phyloP scores from a whole-genome alignment of 2,797 vertebrate species.

The Betta splendens region DNA sequence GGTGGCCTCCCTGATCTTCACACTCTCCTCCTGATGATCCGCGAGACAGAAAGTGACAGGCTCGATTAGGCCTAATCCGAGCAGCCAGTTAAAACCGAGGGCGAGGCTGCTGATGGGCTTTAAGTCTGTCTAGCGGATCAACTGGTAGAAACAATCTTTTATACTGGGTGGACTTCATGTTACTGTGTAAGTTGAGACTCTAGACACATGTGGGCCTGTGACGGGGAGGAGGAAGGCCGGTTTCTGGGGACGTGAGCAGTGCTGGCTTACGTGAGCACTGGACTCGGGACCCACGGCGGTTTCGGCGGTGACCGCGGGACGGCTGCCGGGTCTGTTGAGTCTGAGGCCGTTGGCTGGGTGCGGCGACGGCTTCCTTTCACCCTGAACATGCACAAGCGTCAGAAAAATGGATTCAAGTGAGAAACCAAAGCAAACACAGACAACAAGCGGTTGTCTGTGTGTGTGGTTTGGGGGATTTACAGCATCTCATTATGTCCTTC shows the following conservation, averaged over 20 bases:
- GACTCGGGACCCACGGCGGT: constrained; percentile 32
- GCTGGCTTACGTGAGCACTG: constrained; percentile 55
- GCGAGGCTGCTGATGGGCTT: constrained; percentile 4
- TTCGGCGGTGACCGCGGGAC: constrained; percentile 46
- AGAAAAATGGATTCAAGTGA: not conserved
- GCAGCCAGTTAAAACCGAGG: constrained; percentile 25
- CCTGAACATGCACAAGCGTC: not conserved
- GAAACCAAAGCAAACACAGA: no score
- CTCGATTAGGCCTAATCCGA: constrained; percentile 47
- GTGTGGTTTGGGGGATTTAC: no score
- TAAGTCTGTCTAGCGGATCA: constrained; percentile 12
- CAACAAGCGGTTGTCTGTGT: no score
- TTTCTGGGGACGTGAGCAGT: no score
- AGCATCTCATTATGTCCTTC: no score
- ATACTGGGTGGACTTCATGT: not conserved
- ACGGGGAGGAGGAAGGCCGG: no score
- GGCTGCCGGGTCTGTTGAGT: constrained; percentile 49
- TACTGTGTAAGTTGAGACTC: constrained; percentile 22
- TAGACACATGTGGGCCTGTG: no score
- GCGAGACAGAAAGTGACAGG: constrained; percentile 32
- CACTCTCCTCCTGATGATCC: constrained; percentile 73
- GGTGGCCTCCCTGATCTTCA: constrained; percentile 77
- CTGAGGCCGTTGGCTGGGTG: constrained; percentile 68
- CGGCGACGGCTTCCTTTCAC: constrained; percentile 7
- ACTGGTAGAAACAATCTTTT: constrained; percentile 4